These are phyloP conservation scores for Anableps anableps DNA, from an alignment of 2,797 vertebrate species.

Conservation along the genomic window DNA sequence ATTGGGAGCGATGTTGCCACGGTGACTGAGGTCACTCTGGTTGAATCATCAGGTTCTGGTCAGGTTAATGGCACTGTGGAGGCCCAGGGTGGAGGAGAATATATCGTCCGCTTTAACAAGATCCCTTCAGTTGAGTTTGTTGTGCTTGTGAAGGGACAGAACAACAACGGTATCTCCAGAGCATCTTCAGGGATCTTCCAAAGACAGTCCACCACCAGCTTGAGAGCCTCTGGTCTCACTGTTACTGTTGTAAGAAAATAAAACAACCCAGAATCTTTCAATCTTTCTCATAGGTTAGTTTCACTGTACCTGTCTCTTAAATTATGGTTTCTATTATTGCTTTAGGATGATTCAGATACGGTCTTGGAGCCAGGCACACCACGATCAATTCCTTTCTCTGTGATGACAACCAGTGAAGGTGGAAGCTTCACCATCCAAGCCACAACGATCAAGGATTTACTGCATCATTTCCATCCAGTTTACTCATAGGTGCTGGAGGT, in stretches of 20 bases:
- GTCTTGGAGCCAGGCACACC: constrained; percentile 55
- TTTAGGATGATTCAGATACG: constrained; percentile 45
- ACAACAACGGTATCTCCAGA: background rate
- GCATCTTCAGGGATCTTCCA: constrained; percentile 47
- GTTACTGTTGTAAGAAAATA: constrained; percentile 31
- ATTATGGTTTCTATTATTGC: background rate
- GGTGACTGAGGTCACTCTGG: constrained; percentile 61
- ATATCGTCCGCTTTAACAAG: constrained; percentile 45
- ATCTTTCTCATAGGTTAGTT: background rate
- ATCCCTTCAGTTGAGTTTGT: constrained; percentile 58
- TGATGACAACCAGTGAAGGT: constrained; percentile 13
- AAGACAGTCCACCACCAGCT: constrained; percentile 62
- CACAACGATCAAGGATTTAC: constrained; percentile 49
- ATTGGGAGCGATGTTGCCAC: constrained; percentile 45
- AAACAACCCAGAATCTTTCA: background rate
- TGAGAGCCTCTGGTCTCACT: constrained; percentile 63
- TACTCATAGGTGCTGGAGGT: constrained; percentile 36
- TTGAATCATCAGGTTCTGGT: constrained; percentile 36
- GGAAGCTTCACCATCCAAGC: constrained; percentile 63
- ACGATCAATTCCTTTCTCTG: constrained; percentile 60
- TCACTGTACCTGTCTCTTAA: background rate
- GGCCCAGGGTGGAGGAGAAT: constrained; percentile 33
- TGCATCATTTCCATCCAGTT: constrained; percentile 37
- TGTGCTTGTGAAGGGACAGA: constrained; percentile 60
- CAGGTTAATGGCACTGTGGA: constrained; percentile 41